A percentile compares a stretch with the other conserved stretches of the same genome.
Evolutionary conservation across 2,797 vertebrate species (phyloP).

Genomic region (Nannoperca obscura): DNA sequence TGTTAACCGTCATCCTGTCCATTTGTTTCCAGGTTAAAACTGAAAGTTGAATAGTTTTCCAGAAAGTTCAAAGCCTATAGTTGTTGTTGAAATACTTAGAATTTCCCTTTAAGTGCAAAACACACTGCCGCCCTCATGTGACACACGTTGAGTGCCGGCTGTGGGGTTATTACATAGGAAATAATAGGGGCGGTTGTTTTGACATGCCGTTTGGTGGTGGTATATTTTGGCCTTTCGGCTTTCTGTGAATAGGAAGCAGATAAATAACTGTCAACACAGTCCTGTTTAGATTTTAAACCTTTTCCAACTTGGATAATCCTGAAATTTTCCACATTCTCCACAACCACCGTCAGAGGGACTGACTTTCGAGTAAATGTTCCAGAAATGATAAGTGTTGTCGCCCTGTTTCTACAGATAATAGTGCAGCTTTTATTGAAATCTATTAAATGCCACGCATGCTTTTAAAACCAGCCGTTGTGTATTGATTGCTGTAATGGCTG

Average conservation of each 20-base stretch:
- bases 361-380: slow-evolving; percentile 34
- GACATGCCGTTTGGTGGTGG: too few relatives aligned
- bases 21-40: slow-evolving; percentile 63
- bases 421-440: slow-evolving; percentile 55
- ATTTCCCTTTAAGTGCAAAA: slow-evolving; percentile 1
- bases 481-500: slow-evolving; percentile 59
- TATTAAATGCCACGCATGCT: slow-evolving; percentile 57
- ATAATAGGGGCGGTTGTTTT: too few relatives aligned
- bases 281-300: slow-evolving; percentile 45
- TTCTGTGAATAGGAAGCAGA: slow-evolving; percentile 50
- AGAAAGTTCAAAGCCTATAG: slow-evolving; percentile 25
- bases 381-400: slow-evolving; percentile 23
- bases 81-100: slow-evolving; percentile 29
- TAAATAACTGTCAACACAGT: slow-evolving; percentile 47
- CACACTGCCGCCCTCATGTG: too few relatives aligned
- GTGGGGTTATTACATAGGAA: too few relatives aligned
- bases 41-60: slow-evolving; percentile 59
- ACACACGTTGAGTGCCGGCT: too few relatives aligned
- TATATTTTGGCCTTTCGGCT: not conserved
- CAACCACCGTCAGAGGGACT: slow-evolving; percentile 8
- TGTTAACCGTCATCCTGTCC: slow-evolving; percentile 60
- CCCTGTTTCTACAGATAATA: slow-evolving; percentile 50
- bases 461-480: slow-evolving; percentile 55
- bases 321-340: slow-evolving; percentile 57
- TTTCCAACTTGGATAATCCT: slow-evolving; percentile 57